phyloP scores from a whole-genome alignment of 53 echinoderm and acorn worm genomes.

The Antedon mediterranea region DNA sequence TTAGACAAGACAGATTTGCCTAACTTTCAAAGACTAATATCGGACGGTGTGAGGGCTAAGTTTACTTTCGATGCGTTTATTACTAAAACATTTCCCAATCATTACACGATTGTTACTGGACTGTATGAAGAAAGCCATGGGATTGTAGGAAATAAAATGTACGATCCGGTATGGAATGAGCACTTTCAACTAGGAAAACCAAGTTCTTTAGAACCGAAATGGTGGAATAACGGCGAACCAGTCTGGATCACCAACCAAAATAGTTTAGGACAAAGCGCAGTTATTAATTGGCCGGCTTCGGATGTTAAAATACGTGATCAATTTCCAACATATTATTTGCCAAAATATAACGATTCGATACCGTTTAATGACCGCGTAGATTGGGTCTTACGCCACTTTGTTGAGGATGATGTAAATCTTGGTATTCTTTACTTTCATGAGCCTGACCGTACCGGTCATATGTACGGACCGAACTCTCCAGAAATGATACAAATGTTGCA shows the following conservation, averaged over 20 bases:
- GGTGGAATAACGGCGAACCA: constrained; percentile 86
- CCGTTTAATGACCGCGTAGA: constrained; percentile 37
- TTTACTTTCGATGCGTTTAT: constrained; percentile 44
- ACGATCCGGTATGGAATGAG: constrained; percentile 44
- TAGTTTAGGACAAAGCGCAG: constrained; percentile 49
- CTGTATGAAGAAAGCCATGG: constrained; percentile 81
- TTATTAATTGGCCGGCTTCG: constrained; percentile 37
- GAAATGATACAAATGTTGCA: constrained; percentile 24
- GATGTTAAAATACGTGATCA: constrained; percentile 41
- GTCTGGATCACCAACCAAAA: constrained; percentile 79
- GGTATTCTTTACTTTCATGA: constrained; percentile 75
- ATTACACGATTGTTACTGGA: constrained; percentile 67
- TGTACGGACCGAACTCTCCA: constrained; percentile 44
- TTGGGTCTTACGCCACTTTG: constrained; percentile 46
- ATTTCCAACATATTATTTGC: constrained; percentile 22
- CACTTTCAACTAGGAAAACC: constrained; percentile 6
- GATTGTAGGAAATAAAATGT: constrained; percentile 60
- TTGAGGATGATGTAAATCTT: constrained; percentile 34
- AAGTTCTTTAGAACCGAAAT: constrained; percentile 11
- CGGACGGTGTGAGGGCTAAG: constrained; percentile 43
- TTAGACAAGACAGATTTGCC: constrained; percentile 49
- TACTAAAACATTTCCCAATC: constrained; percentile 83
- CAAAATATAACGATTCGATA: constrained; percentile 8
- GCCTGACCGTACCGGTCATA: constrained; percentile 82
- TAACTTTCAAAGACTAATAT: constrained; percentile 41